Conservation (phyloP, 2,113 vertebrate species). For the Opisthocomus hoazin region DNA sequence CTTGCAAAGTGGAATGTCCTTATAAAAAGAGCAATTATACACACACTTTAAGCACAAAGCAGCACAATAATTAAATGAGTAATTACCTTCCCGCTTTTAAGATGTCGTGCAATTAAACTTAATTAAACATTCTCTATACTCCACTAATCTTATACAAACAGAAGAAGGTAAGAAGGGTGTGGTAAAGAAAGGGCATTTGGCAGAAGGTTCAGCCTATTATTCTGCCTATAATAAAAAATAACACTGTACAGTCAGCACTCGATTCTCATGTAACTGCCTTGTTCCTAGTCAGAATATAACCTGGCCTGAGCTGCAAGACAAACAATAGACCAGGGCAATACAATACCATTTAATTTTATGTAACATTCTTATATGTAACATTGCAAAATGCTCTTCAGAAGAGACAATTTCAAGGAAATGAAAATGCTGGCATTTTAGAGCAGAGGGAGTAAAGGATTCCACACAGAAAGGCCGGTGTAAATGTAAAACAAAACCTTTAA, state of each 20-base stretch:
- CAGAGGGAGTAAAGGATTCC: not conserved
- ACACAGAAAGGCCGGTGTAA: not conserved
- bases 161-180: slow-evolving; percentile 45
- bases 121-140: slow-evolving; percentile 64
- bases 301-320: not conserved
- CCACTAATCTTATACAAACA: slow-evolving; percentile 61
- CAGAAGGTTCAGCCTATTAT: slow-evolving; percentile 21
- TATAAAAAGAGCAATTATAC: slow-evolving; percentile 61
- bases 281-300: not conserved
- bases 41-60: slow-evolving; percentile 39
- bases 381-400: not conserved
- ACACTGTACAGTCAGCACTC: not conserved
- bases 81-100: slow-evolving; percentile 67
- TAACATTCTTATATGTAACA: not conserved
- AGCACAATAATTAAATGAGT: slow-evolving; percentile 68
- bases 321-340: not conserved
- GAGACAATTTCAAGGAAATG: not conserved
- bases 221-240: not conserved
- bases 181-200: slow-evolving; percentile 29
- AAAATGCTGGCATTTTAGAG: not conserved
- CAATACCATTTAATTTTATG: not conserved
- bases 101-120: slow-evolving; percentile 68
- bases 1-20: slow-evolving; percentile 41
- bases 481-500: not conserved
- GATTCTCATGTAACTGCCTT: not conserved